A percentile compares a stretch with the other conserved stretches of the same genome.
Conservation (phyloP, 2,888 invertebrate genomes). For the Myopa tessellatipennis region DNA sequence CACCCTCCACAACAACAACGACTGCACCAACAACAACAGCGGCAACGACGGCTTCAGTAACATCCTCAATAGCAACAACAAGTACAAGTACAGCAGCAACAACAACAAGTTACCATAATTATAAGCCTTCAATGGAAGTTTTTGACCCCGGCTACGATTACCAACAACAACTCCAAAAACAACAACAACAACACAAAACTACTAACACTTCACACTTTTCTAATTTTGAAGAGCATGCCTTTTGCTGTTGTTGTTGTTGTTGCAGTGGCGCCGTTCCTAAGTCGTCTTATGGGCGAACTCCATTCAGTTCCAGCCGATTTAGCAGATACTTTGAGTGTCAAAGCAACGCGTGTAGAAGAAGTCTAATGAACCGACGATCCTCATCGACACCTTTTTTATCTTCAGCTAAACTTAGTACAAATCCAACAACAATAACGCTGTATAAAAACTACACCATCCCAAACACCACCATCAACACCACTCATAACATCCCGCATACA, state of each 20-base stretch:
- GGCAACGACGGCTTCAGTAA: not conserved
- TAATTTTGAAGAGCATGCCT: conserved; percentile 10
- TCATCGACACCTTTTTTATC: conserved; percentile 7
- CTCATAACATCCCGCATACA: conserved; percentile 40
- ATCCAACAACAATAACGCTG: conserved; percentile 26
- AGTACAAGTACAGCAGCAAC: not conserved
- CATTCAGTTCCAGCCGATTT: not conserved
- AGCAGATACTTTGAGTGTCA: not conserved
- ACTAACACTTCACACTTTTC: conserved; percentile 5
- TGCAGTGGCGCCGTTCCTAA: not conserved
- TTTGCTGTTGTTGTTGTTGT: conserved; percentile 9
- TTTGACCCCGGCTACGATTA: too few relatives aligned
- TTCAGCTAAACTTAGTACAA: not conserved
- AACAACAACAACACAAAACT: not conserved
- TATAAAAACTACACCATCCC: conserved; percentile 39
- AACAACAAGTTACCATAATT: conserved; percentile 5
- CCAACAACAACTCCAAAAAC: too few relatives aligned
- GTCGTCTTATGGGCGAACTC: not conserved
- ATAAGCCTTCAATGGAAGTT: not conserved
- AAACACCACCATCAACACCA: conserved; percentile 45
- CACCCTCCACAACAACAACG: conserved; percentile 42
- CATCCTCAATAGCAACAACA: not conserved
- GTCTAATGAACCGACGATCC: not conserved
- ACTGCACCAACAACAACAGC: not conserved
- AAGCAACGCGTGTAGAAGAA: conserved; percentile 4